Conservation (phyloP, 2,888 invertebrate genomes). For the Sclerodermus sp. region DNA sequence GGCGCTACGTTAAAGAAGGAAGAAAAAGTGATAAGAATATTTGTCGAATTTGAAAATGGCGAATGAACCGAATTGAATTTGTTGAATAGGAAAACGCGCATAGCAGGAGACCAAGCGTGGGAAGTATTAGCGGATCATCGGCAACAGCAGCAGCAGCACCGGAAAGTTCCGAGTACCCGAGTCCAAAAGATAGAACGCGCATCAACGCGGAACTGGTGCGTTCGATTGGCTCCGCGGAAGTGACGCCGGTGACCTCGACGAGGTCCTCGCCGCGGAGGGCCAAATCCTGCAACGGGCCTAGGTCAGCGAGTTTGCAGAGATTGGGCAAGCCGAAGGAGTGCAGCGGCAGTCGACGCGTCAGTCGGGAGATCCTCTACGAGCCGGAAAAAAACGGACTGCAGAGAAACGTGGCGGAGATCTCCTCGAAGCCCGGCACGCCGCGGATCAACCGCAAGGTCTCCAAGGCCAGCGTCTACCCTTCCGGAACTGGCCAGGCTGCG, state of each 20-base stretch:
- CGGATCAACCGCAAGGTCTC: slow-evolving; percentile 31
- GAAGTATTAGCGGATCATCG: no score
- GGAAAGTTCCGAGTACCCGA: neutral
- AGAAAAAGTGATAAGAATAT: no score
- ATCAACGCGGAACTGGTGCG: slow-evolving; percentile 33
- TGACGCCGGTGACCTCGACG: slow-evolving; percentile 29
- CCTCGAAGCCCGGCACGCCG: slow-evolving; percentile 28
- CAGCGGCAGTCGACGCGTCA: neutral
- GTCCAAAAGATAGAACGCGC: slow-evolving; percentile 26
- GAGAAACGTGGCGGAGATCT: slow-evolving; percentile 7
- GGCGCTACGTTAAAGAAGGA: no score
- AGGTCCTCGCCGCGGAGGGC: slow-evolving; percentile 26
- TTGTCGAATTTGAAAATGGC: no score
- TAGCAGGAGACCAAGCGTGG: slow-evolving; percentile 33
- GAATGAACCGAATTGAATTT: slow-evolving; percentile 1
- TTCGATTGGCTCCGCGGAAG: slow-evolving; percentile 32
- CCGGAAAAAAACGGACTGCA: slow-evolving; percentile 36
- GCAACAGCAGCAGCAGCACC: no score
- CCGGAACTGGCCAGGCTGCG: slow-evolving; percentile 36
- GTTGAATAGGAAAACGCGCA: slow-evolving; percentile 25
- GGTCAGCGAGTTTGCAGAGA: neutral
- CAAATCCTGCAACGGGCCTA: neutral
- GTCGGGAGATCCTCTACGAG: slow-evolving; percentile 29
- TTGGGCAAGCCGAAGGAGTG: slow-evolving; percentile 6
- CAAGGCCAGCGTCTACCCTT: slow-evolving; percentile 42